phyloP scores from a whole-genome alignment of 2,888 invertebrate genomes.

The Lissonota sp. region DNA sequence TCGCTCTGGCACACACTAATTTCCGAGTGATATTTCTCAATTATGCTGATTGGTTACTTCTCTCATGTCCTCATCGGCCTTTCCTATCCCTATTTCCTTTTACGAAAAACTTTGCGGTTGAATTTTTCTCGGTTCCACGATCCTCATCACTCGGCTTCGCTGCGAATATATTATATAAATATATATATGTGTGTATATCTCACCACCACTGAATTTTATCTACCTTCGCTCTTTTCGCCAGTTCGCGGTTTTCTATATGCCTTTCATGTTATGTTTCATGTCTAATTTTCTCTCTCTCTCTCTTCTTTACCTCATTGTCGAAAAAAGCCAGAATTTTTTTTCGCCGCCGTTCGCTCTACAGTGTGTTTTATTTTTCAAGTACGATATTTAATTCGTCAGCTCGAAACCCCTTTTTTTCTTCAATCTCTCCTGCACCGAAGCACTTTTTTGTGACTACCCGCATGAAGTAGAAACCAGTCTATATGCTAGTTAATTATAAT shows the following conservation, averaged over 20 bases:
- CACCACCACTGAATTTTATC: not conserved
- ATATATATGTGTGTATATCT: not conserved
- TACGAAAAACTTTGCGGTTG: slow-evolving; percentile 66
- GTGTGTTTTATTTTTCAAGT: slow-evolving; percentile 19
- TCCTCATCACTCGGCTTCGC: slow-evolving; percentile 4
- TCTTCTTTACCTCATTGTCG: not conserved
- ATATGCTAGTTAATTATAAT: no score
- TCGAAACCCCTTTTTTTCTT: not conserved
- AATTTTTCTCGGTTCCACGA: slow-evolving; percentile 75
- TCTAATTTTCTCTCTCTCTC: not conserved
- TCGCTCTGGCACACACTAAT: slow-evolving; percentile 60
- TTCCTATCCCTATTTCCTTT: slow-evolving; percentile 6
- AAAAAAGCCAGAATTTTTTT: not conserved
- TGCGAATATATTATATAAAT: not conserved
- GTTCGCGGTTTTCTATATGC: not conserved
- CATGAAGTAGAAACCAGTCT: no score
- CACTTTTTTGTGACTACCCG: no score
- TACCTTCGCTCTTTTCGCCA: not conserved
- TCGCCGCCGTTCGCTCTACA: not conserved
- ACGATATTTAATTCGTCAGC: not conserved
- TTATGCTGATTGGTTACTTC: slow-evolving; percentile 78
- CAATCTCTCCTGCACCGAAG: not conserved
- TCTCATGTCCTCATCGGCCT: slow-evolving; percentile 47
- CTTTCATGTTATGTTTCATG: slow-evolving; percentile 39
- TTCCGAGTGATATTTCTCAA: slow-evolving; percentile 76